Base-by-base conservation (phyloP, 2,888 invertebrate genomes). In the Timema podura region DNA sequence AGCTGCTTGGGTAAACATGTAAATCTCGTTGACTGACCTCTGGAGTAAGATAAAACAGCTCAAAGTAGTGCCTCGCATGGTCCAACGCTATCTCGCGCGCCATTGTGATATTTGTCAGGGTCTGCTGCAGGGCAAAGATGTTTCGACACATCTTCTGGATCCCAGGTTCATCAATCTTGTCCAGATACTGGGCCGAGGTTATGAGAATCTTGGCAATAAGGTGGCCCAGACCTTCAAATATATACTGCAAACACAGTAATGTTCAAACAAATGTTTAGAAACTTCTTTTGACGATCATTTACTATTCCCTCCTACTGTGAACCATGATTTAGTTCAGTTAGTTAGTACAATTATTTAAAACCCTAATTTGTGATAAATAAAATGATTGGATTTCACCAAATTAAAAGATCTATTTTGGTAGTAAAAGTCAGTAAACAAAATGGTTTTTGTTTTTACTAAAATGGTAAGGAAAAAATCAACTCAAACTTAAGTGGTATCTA, bases 191-290 rank as follows among this genome's bases (percentile, higher is more conserved):
- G 10, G 91, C 90, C 68, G 90, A 90, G 77, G 90, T 91, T 76
- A 94, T 93, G 70, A 95, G 82, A 76, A 93, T 91, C 76, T 91
- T 89, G 0, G 92, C 87, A 61, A 92, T 89, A 66, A 93, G 81
- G 80, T 91, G 91, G 3, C 96, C 96, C 47, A 98, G 83, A 0
- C 96, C 96, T 81, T 93, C 92, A 82, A 96, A 92, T 73, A 96
- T 89, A 79, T 96, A 96, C 90, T 95, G 85, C 70, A 81, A 82
- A 76, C 71, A 67, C 5, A 68, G 30, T 30, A 1, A 30, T 30
- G 30, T 30, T 30, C 30, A 30, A 30, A 30, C 30, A 30, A 30
- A 30, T 30, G 30, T 30, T 30, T 30, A 30, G 30, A 30, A 30
- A 30, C 30, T 30, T 30, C 1, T 30, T 30, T 30, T 30, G 30